These are phyloP conservation scores for Phacellophora camtschatica DNA, from an alignment of 30 jellyfish, hydroid and myxozoan species.

Conservation along the genomic window DNA sequence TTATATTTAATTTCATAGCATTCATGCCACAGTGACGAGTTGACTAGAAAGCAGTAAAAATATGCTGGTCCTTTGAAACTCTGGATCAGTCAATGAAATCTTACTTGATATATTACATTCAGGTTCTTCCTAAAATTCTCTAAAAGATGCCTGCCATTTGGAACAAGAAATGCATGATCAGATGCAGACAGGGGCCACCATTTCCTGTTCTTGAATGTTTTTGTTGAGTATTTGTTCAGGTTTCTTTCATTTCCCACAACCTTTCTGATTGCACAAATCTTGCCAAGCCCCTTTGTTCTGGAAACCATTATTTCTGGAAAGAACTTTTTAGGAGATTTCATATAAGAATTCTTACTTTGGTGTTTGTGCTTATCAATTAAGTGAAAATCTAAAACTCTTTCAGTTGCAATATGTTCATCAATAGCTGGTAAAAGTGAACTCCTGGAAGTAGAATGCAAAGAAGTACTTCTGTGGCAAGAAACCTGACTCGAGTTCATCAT, in stretches of 20 bases:
- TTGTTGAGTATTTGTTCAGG: background rate
- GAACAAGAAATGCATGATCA: constrained; percentile 7
- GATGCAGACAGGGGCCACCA: constrained; percentile 55
- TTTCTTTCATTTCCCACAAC: background rate
- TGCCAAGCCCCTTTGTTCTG: constrained; percentile 43
- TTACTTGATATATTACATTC: constrained; percentile 11
- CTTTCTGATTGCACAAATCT: constrained; percentile 6
- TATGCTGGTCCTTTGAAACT: too few relatives aligned
- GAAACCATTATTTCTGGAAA: constrained; percentile 34
- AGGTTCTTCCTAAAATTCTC: constrained; percentile 16
- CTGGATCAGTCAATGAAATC: too few relatives aligned
- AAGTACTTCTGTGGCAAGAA: too few relatives aligned
- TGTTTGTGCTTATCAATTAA: constrained; percentile 10
- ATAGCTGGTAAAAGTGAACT: constrained; percentile 18
- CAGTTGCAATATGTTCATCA: background rate
- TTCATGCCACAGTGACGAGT: too few relatives aligned
- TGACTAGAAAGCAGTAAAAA: too few relatives aligned
- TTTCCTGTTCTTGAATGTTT: constrained; percentile 37
- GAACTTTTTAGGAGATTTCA: background rate
- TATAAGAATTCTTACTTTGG: background rate
- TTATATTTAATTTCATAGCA: too few relatives aligned
- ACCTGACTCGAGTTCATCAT: too few relatives aligned
- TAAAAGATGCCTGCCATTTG: constrained; percentile 47
- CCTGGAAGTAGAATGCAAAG: too few relatives aligned
- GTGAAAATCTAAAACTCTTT: background rate